Base-by-base conservation (phyloP, 2,797 vertebrate species). In the Tympanoctomys barrerae region DNA sequence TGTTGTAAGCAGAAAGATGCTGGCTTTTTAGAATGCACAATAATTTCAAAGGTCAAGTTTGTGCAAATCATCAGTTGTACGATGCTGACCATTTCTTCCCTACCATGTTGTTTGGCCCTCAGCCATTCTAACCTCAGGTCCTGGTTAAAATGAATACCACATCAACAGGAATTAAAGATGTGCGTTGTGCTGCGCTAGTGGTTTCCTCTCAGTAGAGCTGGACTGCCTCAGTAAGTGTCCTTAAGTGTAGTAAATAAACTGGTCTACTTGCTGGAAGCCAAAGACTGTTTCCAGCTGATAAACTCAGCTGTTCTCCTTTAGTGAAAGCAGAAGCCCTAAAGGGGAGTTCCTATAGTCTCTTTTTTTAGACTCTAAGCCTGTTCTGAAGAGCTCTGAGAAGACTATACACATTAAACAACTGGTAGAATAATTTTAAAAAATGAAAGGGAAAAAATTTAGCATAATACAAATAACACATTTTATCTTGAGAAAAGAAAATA, bases 241-340 rank as follows among this genome's bases (percentile, higher is more conserved):
- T 83, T 89, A 87, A 89, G 81, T 79, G 18, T 73, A 79, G 71
- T 79, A 91, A 95, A 97, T 52, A 66, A 95, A 71, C 92, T 80
- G 81, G 77, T 92, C 68, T 82, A 14, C 97, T 97, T 49, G 71
- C 80, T 62, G 83, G 81, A 92, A 89, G 85, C 49, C 80, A 93
- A 92, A 64, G 26, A 91, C 89, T 95, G 92, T 97, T 97, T 95
- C 89, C 92, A 96, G 92, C 80, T 97, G 92, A 95, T 97, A 96
- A 96, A 87, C 96, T 92, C 96, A 89, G 94, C 92, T 93, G 87
- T 66, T 92, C 28, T 87, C 24, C 91, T 83, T 94, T 52, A 94
- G 92, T 94, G 90, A 96, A 66, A 89, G 73, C 21, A 87, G 84
- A 96, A 90, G 10, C 77, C 68, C 64, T 79, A 26, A 89, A 81